Conservation (phyloP, 1,140 invertebrate genomes). For the Ostrea edulis region DNA sequence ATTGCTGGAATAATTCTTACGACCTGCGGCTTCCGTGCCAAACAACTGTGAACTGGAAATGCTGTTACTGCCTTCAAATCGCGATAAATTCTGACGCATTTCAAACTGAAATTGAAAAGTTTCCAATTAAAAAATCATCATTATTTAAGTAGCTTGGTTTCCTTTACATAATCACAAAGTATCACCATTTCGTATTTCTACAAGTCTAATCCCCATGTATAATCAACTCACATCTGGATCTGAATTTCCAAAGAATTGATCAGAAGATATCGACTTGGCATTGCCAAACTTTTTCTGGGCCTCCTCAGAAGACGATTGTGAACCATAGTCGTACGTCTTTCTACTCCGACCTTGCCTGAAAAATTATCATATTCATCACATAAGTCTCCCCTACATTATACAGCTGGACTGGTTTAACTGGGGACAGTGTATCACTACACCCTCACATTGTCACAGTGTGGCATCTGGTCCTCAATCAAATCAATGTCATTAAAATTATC, state of each 20-base stretch:
- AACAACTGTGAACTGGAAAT: conserved; percentile 98
- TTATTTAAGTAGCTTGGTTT: too few relatives aligned
- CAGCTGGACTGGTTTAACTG: too few relatives aligned
- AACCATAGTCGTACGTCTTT: conserved; percentile 65
- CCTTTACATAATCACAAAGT: too few relatives aligned
- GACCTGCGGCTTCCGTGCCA: conserved; percentile 80
- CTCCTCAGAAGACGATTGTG: conserved; percentile 61
- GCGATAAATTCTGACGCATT: conserved; percentile 84
- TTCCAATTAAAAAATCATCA: too few relatives aligned
- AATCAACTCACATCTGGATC: conserved; percentile 83
- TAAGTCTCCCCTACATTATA: too few relatives aligned
- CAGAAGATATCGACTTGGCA: conserved; percentile 98
- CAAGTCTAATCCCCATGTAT: too few relatives aligned
- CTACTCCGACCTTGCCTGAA: conserved; percentile 68
- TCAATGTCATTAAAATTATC: too few relatives aligned
- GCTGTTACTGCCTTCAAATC: conserved; percentile 87
- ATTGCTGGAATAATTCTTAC: conserved; percentile 58
- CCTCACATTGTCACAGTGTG: too few relatives aligned
- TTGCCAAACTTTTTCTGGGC: conserved; percentile 97
- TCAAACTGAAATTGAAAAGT: conserved; percentile 82
- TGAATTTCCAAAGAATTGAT: conserved; percentile 88
- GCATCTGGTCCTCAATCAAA: too few relatives aligned
- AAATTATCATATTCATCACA: conserved; percentile 39
- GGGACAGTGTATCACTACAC: too few relatives aligned
- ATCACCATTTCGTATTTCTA: too few relatives aligned